Conservation (phyloP, 2,113 vertebrate species). For the Poecilia latipinna region DNA sequence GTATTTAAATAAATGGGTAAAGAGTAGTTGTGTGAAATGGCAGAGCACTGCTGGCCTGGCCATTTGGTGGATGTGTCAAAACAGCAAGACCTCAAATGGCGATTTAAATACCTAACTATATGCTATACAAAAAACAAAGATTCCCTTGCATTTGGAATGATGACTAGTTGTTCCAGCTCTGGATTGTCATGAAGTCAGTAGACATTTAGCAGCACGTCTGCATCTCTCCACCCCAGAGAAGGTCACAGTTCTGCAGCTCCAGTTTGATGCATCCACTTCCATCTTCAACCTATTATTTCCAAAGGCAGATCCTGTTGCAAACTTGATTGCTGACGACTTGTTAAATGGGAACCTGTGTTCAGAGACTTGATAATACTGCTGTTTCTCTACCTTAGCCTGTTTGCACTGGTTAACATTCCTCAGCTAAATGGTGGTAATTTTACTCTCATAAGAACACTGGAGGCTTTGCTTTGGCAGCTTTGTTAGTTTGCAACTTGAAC, state of each 20-base stretch:
- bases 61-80: not conserved
- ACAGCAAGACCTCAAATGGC: not conserved
- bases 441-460: conserved; percentile 27
- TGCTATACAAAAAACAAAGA: not conserved
- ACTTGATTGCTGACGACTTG: not conserved
- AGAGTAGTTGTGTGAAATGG: too few relatives aligned
- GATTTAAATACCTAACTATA: not conserved
- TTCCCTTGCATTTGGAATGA: not conserved
- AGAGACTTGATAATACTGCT: not conserved
- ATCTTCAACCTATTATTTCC: conserved; percentile 25
- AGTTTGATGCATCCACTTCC: not conserved
- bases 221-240: not conserved
- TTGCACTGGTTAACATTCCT: conserved; percentile 22
- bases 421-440: conserved; percentile 26
- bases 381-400: not conserved
- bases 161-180: not conserved
- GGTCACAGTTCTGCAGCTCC: not conserved
- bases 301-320: not conserved
- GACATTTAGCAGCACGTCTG: not conserved
- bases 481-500: conserved; percentile 47
- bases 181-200: conserved; percentile 5
- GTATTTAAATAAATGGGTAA: too few relatives aligned
- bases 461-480: conserved; percentile 19
- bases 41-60: too few relatives aligned
- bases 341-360: not conserved